Conservation (phyloP, 2,113 vertebrate genomes). For the Aptenodytes forsteri region DNA sequence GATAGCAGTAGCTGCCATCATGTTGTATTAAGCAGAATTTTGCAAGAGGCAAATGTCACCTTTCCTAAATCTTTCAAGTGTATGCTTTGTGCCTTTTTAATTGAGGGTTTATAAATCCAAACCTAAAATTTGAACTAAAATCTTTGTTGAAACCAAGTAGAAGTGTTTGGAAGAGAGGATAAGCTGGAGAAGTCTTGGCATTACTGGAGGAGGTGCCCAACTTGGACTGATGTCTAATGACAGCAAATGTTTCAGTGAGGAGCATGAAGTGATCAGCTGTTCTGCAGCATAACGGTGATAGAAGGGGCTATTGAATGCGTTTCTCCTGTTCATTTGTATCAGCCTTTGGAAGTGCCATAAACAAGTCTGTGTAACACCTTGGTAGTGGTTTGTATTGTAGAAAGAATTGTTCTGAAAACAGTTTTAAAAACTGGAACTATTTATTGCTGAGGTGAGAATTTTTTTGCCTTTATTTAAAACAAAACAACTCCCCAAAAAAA, state of each 20-base stretch:
- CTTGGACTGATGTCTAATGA: neutral
- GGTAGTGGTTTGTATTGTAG: neutral
- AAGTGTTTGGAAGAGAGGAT: neutral
- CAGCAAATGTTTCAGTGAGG: neutral
- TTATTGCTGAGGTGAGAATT: neutral
- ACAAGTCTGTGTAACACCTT: neutral
- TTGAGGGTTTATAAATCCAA: neutral
- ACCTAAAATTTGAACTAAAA: neutral
- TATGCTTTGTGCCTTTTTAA: neutral
- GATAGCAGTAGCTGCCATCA: neutral
- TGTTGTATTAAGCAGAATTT: neutral
- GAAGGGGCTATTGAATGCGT: neutral
- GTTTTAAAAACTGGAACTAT: neutral
- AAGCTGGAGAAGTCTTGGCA: neutral
- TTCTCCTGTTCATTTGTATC: neutral
- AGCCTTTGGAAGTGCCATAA: neutral
- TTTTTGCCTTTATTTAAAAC: neutral
- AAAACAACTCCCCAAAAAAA: neutral
- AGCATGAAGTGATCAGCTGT: neutral
- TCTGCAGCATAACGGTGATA: neutral
- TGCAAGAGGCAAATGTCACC: slow-evolving; percentile 18
- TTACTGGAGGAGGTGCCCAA: neutral
- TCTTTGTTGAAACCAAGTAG: neutral
- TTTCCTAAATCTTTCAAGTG: slow-evolving; percentile 37
- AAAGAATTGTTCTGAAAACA: neutral